A percentile compares a stretch with the other conserved stretches of the same genome.
Conservation (phyloP, 2,888 invertebrate genomes). For the Bellardia pandia region DNA sequence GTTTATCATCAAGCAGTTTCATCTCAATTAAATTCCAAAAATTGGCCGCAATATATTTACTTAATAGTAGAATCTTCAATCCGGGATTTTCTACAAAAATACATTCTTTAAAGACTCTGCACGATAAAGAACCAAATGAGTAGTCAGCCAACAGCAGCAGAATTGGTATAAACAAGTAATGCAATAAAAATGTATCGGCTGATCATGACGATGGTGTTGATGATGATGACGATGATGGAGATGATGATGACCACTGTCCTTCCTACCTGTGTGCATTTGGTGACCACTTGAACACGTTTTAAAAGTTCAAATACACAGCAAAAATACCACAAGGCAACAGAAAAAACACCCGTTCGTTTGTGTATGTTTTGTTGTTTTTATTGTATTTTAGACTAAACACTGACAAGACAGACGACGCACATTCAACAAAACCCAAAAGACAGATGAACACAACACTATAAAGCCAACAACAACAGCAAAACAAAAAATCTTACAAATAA, state of each 20-base stretch:
- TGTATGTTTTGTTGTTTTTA: too few species aligned
- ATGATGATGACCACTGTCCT: slow-evolving; percentile 52
- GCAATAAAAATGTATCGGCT: slow-evolving; percentile 46
- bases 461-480: slow-evolving; percentile 28
- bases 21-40: too few species aligned
- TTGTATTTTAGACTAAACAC: slow-evolving; percentile 7
- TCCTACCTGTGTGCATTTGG: slow-evolving; percentile 56
- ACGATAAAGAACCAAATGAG: background rate
- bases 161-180: slow-evolving; percentile 41
- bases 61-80: too few species aligned
- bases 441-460: slow-evolving; percentile 48
- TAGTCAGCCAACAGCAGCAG: slow-evolving; percentile 37
- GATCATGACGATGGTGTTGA: slow-evolving; percentile 44
- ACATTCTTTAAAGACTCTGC: slow-evolving; percentile 39
- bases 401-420: slow-evolving; percentile 53
- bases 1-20: too few species aligned
- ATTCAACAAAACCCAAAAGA: slow-evolving; percentile 51
- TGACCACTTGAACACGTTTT: slow-evolving; percentile 67
- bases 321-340: slow-evolving; percentile 40
- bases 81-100: background rate
- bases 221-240: slow-evolving; percentile 14
- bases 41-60: too few species aligned
- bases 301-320: slow-evolving; percentile 40
- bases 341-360: slow-evolving; percentile 57
- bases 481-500: slow-evolving; percentile 43